These are phyloP conservation scores for Reticulitermes lucifugus DNA, from an alignment of 2,888 invertebrate genomes.

Conservation along the genomic window DNA sequence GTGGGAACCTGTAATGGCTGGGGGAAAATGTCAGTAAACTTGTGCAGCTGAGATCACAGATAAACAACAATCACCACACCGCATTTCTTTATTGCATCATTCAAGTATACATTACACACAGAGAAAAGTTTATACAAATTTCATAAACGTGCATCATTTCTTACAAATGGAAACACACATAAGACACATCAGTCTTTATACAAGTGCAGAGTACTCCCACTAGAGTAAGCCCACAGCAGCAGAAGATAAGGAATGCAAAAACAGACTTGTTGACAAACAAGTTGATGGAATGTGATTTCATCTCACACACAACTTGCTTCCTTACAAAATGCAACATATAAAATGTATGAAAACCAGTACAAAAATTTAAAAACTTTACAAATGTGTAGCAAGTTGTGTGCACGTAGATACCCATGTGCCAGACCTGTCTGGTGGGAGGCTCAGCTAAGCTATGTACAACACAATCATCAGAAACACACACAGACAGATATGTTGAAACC, in stretches of 20 bases:
- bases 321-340: conserved; percentile 11
- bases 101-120: conserved; percentile 39
- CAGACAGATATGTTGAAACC: background rate
- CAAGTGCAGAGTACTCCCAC: conserved; percentile 54
- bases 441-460: background rate
- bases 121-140: conserved; percentile 44
- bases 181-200: conserved; percentile 64
- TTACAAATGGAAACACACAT: conserved; percentile 31
- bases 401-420: background rate
- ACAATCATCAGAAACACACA: background rate
- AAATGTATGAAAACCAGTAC: conserved; percentile 21
- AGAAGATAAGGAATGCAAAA: background rate
- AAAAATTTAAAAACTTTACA: conserved; percentile 19
- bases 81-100: conserved; percentile 32
- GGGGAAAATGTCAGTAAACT: no score
- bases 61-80: background rate
- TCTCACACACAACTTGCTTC: background rate
- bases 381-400: background rate
- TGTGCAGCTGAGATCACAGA: no score
- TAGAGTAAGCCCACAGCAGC: background rate
- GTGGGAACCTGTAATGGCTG: no score
- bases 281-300: conserved; percentile 4
- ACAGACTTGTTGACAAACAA: background rate
- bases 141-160: conserved; percentile 16
- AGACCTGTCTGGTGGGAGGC: background rate